Evolutionary conservation across 2,888 invertebrate genomes (phyloP).

Genomic region (Luperina nickerlii): DNA sequence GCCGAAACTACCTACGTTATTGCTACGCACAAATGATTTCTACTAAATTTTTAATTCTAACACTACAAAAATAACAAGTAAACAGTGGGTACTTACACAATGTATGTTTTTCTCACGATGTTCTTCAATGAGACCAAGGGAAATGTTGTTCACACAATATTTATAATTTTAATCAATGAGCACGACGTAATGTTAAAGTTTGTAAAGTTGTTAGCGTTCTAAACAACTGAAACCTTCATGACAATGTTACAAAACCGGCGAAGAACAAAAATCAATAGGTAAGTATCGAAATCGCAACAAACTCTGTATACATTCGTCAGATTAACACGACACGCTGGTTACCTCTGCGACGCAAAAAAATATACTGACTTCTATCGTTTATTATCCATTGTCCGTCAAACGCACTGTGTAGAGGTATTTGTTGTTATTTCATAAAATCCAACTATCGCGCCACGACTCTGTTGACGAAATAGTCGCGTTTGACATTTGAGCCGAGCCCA

Average conservation of each 20-base stretch:
- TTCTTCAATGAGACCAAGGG: constrained; percentile 75
- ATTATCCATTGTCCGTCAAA: constrained; percentile 85
- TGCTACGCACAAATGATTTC: constrained; percentile 4
- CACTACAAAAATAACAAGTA: constrained; percentile 55
- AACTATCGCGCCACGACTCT: constrained; percentile 90
- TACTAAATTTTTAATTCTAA: constrained; percentile 10
- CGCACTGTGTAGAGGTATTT: constrained; percentile 84
- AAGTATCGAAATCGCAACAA: constrained; percentile 80
- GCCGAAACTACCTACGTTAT: constrained; percentile 5
- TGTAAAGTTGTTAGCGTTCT: constrained; percentile 66
- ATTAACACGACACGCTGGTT: constrained; percentile 80
- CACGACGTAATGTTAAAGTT: constrained; percentile 62
- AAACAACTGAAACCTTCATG: constrained; percentile 82
- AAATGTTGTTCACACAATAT: constrained; percentile 73
- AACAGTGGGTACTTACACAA: constrained; percentile 75
- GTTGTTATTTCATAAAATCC: constrained; percentile 89
- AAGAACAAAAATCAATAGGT: constrained; percentile 88
- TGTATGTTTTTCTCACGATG: constrained; percentile 81
- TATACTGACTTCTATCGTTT: constrained; percentile 81
- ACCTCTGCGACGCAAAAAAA: constrained; percentile 79
- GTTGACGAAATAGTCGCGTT: constrained; percentile 91
- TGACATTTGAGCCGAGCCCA: constrained; percentile 94
- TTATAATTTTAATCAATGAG: constrained; percentile 60
- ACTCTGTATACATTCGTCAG: constrained; percentile 75
- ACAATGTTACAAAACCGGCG: constrained; percentile 85